Percentiles rank a stretch among this genome's conserved stretches.
Conservation (phyloP, 2,797 vertebrate species). For the Synaphobranchus kaupii region DNA sequence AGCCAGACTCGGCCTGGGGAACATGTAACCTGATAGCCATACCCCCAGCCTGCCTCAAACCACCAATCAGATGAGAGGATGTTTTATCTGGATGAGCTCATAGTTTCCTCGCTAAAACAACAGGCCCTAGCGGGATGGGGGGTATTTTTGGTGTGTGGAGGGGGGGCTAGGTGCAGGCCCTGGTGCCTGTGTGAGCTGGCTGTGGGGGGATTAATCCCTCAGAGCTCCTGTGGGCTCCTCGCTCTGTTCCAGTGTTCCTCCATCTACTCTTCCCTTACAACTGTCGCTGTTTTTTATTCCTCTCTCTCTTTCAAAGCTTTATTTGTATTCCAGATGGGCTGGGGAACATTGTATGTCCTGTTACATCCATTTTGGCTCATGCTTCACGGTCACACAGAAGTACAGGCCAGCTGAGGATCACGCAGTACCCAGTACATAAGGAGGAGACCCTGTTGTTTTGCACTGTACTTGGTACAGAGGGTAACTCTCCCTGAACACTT, state of each 20-base stretch:
- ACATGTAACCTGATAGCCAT: background rate
- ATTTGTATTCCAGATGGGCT: slow-evolving; percentile 10
- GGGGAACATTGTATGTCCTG: background rate
- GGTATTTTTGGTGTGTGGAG: background rate
- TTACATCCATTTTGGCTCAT: background rate
- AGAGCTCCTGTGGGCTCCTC: background rate
- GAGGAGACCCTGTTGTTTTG: slow-evolving; percentile 26
- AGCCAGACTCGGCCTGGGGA: background rate
- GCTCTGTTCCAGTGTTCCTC: background rate
- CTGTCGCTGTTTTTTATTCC: background rate
- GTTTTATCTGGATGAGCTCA: background rate
- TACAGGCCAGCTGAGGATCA: background rate
- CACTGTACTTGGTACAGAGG: slow-evolving; percentile 24
- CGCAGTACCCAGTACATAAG: background rate
- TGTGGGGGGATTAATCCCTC: background rate
- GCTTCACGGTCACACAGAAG: background rate
- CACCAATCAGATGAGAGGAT: background rate
- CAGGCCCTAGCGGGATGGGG: background rate
- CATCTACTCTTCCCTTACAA: background rate
- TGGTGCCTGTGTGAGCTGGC: background rate
- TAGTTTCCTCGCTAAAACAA: background rate
- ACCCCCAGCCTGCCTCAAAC: background rate
- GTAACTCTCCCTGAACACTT: background rate
- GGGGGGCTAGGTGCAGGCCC: background rate
- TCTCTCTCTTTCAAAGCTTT: background rate